These are phyloP conservation scores for Disparrhopalites patrizii DNA, from an alignment of 2,888 invertebrate genomes.

Conservation along the genomic window DNA sequence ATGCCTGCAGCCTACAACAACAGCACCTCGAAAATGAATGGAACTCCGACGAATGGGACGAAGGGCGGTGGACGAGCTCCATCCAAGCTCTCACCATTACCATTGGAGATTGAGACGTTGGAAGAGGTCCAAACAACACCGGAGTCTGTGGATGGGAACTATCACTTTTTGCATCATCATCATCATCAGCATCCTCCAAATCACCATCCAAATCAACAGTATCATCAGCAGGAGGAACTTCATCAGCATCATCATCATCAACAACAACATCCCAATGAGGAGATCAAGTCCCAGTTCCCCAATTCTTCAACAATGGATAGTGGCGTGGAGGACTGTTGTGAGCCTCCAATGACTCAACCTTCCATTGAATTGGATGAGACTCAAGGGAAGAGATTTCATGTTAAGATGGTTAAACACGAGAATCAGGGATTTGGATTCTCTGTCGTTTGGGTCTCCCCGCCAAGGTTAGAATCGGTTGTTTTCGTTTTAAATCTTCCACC, in stretches of 20 bases:
- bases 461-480: conserved; percentile 42
- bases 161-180: neutral
- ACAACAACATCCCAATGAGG: conserved; percentile 22
- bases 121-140: conserved; percentile 29
- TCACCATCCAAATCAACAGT: too few species aligned
- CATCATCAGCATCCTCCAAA: neutral
- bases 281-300: conserved; percentile 34
- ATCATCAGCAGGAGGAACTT: neutral
- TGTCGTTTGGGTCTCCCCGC: conserved; percentile 47
- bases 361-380: conserved; percentile 42
- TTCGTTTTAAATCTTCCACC: too few species aligned
- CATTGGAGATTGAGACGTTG: conserved; percentile 32
- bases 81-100: conserved; percentile 20
- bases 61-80: conserved; percentile 1
- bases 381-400: conserved; percentile 35
- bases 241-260: conserved; percentile 8
- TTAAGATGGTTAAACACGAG: conserved; percentile 40
- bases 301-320: conserved; percentile 47
- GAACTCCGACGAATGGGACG: neutral
- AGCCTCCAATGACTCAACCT: conserved; percentile 31
- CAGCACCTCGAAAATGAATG: conserved; percentile 8
- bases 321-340: conserved; percentile 47
- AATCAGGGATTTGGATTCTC: conserved; percentile 44
- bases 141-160: conserved; percentile 3
- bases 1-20: conserved; percentile 24